phyloP scores from a whole-genome alignment of 2,113 vertebrate species.

The Tetrax tetrax region DNA sequence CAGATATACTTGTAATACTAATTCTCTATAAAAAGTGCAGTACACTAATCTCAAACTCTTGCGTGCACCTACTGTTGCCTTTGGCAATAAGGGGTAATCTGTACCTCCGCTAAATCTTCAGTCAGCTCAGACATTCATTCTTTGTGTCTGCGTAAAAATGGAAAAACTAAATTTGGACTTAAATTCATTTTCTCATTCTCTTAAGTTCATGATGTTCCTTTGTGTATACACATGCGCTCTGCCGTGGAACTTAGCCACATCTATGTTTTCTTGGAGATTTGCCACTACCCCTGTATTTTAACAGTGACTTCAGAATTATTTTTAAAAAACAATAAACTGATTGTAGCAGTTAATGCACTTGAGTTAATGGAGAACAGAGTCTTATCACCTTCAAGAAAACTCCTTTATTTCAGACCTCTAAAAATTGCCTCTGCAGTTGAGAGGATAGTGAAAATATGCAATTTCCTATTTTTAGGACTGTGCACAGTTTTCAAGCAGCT shows the following conservation, averaged over 20 bases:
- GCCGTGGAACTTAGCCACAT: neutral
- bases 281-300: neutral
- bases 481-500: neutral
- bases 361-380: neutral
- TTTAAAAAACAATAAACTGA: neutral
- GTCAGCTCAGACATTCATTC: neutral
- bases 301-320: neutral
- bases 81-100: neutral
- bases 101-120: neutral
- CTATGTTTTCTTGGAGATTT: neutral
- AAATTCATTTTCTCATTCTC: neutral
- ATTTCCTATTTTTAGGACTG: neutral
- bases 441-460: neutral
- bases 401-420: neutral
- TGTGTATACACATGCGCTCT: fast-evolving
- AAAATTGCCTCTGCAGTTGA: neutral
- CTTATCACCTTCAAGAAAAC: neutral
- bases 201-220: neutral
- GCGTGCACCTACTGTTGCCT: neutral
- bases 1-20: neutral
- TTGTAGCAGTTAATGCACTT: neutral
- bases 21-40: neutral
- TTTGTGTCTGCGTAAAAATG: neutral
- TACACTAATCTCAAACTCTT: neutral
- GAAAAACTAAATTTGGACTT: neutral